Percentiles rank a stretch among this genome's conserved stretches.
Conservation (phyloP, 2,797 vertebrate genomes). For the Decapterus maruadsi region DNA sequence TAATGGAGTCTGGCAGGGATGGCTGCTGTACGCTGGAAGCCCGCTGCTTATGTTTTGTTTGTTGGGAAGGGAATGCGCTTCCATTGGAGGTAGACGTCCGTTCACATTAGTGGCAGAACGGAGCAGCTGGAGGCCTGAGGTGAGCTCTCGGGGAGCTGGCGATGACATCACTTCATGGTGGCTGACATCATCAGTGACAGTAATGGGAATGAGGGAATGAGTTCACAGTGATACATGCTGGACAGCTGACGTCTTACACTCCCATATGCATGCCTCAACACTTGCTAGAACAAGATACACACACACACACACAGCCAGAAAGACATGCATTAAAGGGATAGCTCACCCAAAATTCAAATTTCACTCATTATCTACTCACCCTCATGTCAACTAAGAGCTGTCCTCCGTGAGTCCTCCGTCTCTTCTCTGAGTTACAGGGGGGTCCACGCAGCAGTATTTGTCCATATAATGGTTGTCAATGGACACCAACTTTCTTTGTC, state of each 20-base stretch:
- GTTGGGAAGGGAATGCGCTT: slow-evolving; percentile 33
- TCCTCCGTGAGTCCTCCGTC: no score
- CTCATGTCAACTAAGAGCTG: no score
- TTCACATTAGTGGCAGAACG: slow-evolving; percentile 47
- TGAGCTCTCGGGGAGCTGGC: slow-evolving; percentile 45
- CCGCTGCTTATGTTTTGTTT: slow-evolving; percentile 53
- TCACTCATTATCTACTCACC: no score
- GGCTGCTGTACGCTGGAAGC: slow-evolving; percentile 53
- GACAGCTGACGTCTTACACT: not conserved
- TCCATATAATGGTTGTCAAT: no score
- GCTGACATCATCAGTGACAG: slow-evolving; percentile 47
- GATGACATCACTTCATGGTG: slow-evolving; percentile 53
- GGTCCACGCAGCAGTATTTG: no score
- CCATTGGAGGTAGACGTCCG: slow-evolving; percentile 55
- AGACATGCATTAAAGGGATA: no score
- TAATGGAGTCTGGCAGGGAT: slow-evolving; percentile 70
- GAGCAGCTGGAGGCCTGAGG: slow-evolving; percentile 53
- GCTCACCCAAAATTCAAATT: no score
- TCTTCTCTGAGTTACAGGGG: no score
- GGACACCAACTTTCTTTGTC: no score
- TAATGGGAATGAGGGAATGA: slow-evolving; percentile 40
- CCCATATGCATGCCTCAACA: not conserved
- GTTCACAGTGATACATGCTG: slow-evolving; percentile 6
- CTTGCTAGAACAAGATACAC: not conserved
- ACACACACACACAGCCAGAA: not conserved